These are phyloP conservation scores for Botrylloides violaceus DNA, from an alignment of 23 tunicate genomes.

Conservation along the genomic window DNA sequence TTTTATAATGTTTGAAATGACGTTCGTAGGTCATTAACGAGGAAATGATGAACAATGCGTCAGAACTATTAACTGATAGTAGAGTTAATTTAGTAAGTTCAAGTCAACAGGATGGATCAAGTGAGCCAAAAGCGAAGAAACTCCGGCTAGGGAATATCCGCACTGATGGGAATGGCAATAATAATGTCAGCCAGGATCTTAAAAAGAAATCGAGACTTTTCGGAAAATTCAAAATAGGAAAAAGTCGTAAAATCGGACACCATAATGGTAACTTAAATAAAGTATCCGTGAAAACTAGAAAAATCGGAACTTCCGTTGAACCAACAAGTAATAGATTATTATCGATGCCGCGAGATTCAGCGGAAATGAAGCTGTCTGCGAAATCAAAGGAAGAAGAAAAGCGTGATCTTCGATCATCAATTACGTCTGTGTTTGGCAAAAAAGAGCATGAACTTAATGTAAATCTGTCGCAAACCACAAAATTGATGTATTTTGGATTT, in stretches of 20 bases:
- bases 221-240: background rate
- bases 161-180: background rate
- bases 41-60: too few relatives aligned
- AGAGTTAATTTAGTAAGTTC: background rate
- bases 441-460: conserved; percentile 4
- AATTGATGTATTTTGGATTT: conserved; percentile 47
- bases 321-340: background rate
- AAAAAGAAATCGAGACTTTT: background rate
- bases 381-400: background rate
- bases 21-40: too few relatives aligned
- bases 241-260: conserved; percentile 9
- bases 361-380: background rate
- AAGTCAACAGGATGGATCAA: too few relatives aligned
- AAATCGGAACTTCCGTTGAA: background rate
- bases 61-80: too few relatives aligned
- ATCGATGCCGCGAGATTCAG: too few relatives aligned
- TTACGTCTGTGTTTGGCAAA: background rate
- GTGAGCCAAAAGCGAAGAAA: background rate
- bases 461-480: conserved; percentile 7
- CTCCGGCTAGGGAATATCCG: background rate
- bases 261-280: background rate
- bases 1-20: too few relatives aligned
- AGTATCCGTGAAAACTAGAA: background rate
- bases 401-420: background rate
- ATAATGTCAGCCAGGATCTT: too few relatives aligned